Evolutionary conservation across 2,888 invertebrate genomes (phyloP).

Genomic region (Drosophila hamatofila): DNA sequence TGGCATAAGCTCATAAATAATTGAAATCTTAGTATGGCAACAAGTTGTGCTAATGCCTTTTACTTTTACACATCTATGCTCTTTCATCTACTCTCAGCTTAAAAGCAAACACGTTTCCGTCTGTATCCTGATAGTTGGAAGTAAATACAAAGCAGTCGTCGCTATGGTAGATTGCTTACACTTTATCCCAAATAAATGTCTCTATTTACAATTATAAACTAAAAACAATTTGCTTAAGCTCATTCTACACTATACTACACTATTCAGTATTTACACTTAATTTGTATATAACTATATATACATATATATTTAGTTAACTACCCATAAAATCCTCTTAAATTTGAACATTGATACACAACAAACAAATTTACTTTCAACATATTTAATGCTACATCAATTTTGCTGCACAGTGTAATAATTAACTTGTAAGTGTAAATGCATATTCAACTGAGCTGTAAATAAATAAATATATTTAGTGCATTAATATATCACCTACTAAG

Average conservation of each 20-base stretch:
- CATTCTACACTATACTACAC: not conserved
- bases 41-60: constrained; percentile 23
- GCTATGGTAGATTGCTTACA: not conserved
- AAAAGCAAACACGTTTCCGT: constrained; percentile 18
- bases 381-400: not conserved
- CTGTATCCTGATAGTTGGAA: not conserved
- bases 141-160: constrained; percentile 7
- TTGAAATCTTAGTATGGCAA: constrained; percentile 33
- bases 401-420: constrained; percentile 25
- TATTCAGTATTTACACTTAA: not conserved
- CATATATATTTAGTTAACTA: not conserved
- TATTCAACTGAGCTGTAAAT: constrained; percentile 14
- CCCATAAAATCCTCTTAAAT: not conserved
- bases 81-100: not conserved
- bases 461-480: not conserved
- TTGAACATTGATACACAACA: too few relatives aligned
- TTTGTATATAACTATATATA: not conserved
- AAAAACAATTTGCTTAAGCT: constrained; percentile 2
- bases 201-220: constrained; percentile 1
- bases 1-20: constrained; percentile 64
- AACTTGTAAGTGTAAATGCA: constrained; percentile 4
- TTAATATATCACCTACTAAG: constrained; percentile 31
- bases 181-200: not conserved
- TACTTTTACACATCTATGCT: not conserved
- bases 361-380: not conserved